Percentiles rank a stretch among this genome's conserved stretches.
These are phyloP conservation scores for Keiferia lycopersicella DNA, from an alignment of 2,888 invertebrate species.

Conservation along the genomic window DNA sequence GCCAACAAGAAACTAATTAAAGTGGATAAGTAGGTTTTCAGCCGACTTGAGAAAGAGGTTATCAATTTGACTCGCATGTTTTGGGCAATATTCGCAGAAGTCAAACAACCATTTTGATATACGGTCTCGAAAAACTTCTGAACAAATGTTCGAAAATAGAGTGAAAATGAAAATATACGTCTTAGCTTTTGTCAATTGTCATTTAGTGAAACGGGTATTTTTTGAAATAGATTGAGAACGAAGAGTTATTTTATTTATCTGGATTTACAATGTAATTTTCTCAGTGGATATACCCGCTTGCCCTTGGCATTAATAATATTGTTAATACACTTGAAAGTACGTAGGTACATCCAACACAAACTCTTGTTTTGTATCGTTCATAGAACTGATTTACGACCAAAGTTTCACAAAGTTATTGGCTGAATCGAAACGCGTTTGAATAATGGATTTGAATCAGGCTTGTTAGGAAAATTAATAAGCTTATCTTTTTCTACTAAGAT, in stretches of 20 bases:
- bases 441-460: neutral
- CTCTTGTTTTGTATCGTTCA: neutral
- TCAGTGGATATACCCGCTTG: neutral
- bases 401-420: neutral
- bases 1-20: slow-evolving; percentile 10
- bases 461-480: neutral
- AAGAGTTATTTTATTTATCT: too few relatives aligned
- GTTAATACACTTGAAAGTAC: neutral
- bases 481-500: too few relatives aligned
- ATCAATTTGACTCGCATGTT: neutral
- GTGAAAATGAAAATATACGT: too few relatives aligned
- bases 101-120: neutral
- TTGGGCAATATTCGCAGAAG: too few relatives aligned
- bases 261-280: neutral
- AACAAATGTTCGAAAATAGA: too few relatives aligned
- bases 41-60: neutral
- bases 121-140: neutral
- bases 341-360: neutral
- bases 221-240: too few relatives aligned
- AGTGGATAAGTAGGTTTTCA: neutral
- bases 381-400: neutral
- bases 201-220: too few relatives aligned
- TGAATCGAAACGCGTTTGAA: neutral
- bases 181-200: too few relatives aligned
- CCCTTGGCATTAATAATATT: neutral